Base-by-base conservation (phyloP, 2,797 vertebrate species). In the Crypturellus tataupa region DNA sequence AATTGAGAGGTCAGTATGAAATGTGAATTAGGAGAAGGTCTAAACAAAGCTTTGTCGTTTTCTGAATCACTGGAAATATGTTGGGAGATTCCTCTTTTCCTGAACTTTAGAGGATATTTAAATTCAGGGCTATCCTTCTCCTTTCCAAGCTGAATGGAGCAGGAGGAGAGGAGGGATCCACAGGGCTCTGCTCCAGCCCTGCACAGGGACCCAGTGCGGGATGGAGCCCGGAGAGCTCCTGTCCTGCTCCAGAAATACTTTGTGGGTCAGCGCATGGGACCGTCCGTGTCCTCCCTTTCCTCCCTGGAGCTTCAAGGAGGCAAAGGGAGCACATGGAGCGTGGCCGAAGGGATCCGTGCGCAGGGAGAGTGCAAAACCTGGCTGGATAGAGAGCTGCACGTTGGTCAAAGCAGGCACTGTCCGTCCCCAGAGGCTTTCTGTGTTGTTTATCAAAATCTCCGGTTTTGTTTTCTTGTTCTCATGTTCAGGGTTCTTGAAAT, bases 1-100 rank as follows among this genome's bases (percentile, higher is more conserved):
- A 88, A 93, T 95, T 86, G 91, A 92, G 77, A 94, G 93, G 91
- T 90, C 90, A 0, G 0, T 71, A 87, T 94, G 35, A 95, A 94
- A 94, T 95, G 83, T 68, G 93, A 93, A 93, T 96, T 94, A 94
- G 64, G 77, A 92, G 91, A 96, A 94, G 93, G 82, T 81, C 89
- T 75, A 73, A 95, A 80, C 92, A 83, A 69, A 63, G 82, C 72
- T 56, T 84, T 94, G 95, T 81, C 82, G 40, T 90, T 75, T 65
- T 9, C 77, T 40, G 68, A 70, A 29, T 69, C 70, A 69, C 87
- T 80, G 73, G 2, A 69, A 37, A n/a, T 19, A 75, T 23, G 15
- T 62, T 71, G 78, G 76, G 80, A 69, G 35, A 17, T 71, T 64
- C 37, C 27, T 53, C 35, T 53, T 70, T 39, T 35, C 37, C 5